Evolutionary conservation across 2,888 invertebrate species (phyloP).

Genomic region (Ectemnius cavifrons): DNA sequence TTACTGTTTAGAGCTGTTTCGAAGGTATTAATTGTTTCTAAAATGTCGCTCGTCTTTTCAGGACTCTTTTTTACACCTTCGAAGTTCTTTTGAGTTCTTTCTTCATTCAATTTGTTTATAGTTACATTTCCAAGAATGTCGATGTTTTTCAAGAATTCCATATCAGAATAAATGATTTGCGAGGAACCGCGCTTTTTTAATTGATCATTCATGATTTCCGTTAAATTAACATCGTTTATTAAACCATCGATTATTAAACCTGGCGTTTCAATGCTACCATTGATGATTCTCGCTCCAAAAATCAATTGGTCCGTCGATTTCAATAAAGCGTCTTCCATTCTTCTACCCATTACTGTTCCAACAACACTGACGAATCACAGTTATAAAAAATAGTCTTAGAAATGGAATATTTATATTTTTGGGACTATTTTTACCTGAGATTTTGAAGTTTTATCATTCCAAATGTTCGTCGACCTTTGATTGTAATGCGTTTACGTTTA

Average conservation of each 20-base stretch:
- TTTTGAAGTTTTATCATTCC: conserved; percentile 71
- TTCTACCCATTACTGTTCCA: conserved; percentile 72
- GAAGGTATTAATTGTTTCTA: conserved; percentile 44
- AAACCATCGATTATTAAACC: conserved; percentile 55
- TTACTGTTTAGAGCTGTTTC: conserved; percentile 58
- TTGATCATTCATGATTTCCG: conserved; percentile 49
- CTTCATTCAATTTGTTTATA: conserved; percentile 46
- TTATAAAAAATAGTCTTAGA: neutral
- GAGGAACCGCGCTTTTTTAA: conserved; percentile 53
- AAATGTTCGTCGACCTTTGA: conserved; percentile 79
- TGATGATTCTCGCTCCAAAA: conserved; percentile 71
- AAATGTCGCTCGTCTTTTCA: conserved; percentile 21
- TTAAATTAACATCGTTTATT: conserved; percentile 65
- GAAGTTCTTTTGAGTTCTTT: conserved; percentile 14
- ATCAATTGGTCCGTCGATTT: conserved; percentile 76
- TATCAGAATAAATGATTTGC: conserved; percentile 57
- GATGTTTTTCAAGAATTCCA: conserved; percentile 56
- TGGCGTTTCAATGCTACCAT: conserved; percentile 55
- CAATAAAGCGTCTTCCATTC: conserved; percentile 72
- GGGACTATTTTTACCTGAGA: conserved; percentile 68
- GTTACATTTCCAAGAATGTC: conserved; percentile 63
- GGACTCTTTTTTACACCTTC: conserved; percentile 10
- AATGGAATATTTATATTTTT: neutral
- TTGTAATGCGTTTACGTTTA: conserved; percentile 69
- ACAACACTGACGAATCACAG: conserved; percentile 53